These are phyloP conservation scores for Ivindomyrus marchei DNA, from an alignment of 2,113 vertebrate species.

Conservation along the genomic window DNA sequence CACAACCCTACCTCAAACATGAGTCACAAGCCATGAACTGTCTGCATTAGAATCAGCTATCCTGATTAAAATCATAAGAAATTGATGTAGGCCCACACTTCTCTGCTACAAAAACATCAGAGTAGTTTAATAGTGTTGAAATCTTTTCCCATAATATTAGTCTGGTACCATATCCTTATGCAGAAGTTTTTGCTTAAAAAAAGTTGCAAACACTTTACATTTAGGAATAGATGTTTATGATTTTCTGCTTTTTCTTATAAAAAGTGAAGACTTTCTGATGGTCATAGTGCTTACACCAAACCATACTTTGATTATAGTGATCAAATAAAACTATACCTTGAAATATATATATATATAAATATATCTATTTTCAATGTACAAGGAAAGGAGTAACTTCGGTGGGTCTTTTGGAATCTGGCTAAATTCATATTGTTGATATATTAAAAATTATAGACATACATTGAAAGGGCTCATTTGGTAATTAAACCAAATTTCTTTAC, in stretches of 20 bases:
- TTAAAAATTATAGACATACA: not conserved
- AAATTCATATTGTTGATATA: not conserved
- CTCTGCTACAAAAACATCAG: not conserved
- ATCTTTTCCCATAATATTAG: not conserved
- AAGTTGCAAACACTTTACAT: not conserved
- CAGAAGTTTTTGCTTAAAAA: not conserved
- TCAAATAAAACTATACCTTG: not conserved
- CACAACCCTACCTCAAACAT: not conserved
- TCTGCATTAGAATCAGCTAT: not conserved
- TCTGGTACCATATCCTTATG: not conserved
- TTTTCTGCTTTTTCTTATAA: not conserved
- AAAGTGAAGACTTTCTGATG: not conserved
- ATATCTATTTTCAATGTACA: not conserved
- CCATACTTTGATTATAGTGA: not conserved
- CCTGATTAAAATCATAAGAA: not conserved
- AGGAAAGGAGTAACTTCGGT: not conserved
- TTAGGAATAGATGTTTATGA: not conserved
- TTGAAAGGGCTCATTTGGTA: not conserved
- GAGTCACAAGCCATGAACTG: not conserved
- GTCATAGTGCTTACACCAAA: not conserved
- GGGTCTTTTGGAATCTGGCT: not conserved
- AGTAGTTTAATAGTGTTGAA: not conserved
- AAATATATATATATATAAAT: not conserved
- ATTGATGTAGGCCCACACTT: not conserved
- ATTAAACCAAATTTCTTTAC: not conserved